These are phyloP conservation scores for Sitodiplosis mosellana DNA, from an alignment of 1,140 invertebrate species.

Conservation along the genomic window DNA sequence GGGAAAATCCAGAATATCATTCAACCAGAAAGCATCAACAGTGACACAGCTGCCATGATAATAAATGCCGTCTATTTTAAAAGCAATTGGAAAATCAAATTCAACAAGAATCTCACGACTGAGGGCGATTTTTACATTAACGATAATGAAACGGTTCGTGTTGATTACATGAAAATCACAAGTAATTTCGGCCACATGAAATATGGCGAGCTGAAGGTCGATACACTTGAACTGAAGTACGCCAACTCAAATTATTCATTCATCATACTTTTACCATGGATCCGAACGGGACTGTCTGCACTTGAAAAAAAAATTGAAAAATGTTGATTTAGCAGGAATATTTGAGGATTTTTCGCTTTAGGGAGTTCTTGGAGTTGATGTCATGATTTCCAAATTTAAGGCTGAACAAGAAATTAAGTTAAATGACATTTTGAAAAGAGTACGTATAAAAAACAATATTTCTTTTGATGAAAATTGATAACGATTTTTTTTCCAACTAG, in stretches of 20 bases:
- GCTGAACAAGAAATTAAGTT: constrained; percentile 29
- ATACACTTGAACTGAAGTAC: constrained; percentile 32
- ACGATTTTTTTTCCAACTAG: constrained; percentile 15
- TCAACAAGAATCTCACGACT: constrained; percentile 26
- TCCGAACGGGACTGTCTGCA: constrained; percentile 26
- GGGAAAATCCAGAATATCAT: constrained; percentile 38
- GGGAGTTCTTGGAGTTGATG: constrained; percentile 19
- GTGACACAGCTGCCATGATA: constrained; percentile 28
- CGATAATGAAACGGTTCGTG: constrained; percentile 19
- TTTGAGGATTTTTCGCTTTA: constrained; percentile 4
- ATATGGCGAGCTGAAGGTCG: constrained; percentile 20
- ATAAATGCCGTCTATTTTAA: constrained; percentile 46
- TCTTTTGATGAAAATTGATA: background rate
- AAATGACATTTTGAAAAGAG: constrained; percentile 23
- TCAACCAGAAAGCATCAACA: constrained; percentile 13
- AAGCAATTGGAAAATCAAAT: constrained; percentile 37
- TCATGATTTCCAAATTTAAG: constrained; percentile 37
- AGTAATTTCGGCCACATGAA: constrained; percentile 23
- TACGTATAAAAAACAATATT: constrained; percentile 11
- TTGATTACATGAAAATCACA: constrained; percentile 32
- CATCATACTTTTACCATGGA: constrained; percentile 35
- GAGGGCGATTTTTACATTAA: constrained; percentile 27
- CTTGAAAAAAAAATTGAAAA: constrained; percentile 24
- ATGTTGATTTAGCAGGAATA: constrained; percentile 10
- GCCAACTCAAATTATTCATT: constrained; percentile 29